Base-by-base conservation (phyloP, 2,797 vertebrate genomes). In the Sebastes variabilis region DNA sequence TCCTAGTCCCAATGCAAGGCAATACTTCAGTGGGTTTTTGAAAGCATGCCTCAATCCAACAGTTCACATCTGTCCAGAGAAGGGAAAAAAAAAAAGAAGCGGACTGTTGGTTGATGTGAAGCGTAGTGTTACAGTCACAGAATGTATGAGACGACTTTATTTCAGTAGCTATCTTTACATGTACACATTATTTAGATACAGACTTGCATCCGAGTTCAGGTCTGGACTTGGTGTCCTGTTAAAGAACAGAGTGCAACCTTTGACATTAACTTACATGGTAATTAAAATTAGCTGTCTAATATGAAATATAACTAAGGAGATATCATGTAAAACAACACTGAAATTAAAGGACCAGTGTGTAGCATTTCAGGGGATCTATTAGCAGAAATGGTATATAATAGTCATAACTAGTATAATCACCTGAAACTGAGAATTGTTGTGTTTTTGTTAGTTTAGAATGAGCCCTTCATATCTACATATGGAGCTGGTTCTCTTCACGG, bases 51-150 rank as follows among this genome's bases (percentile, higher is more conserved):
- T n/a, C 32, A 49, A 3, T 66, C 36, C n/a, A 42, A 29, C 64
- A 54, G 38, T 38, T 55, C 56, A 27, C 58, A 22, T 55, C 11
- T 66, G 64, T 61, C 42, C 34, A 32, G 27, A 69, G 52, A 46
- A 34, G 42, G 11, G 5, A 9, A 62, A 20, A 6, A 27, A 69
- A 69, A 20, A 9, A 10, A n/a, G 18, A 32, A 46, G 42, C 2
- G 0, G n/a, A 66, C 34, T 20, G 29, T 32, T 12, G 71, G 18
- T 66, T 60, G 49, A 68, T 65, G 12, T 36, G 13, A 27, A 38
- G 46, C 13, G 9, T 34, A 18, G 66, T 20, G n/a, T 71, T 49
- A 38, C 65, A 77, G 68, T 68, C 77, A 75, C 60, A 84, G 20
- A 25, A 34, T 54, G 55, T 38, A 2, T 56, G 55, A 62, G 18